Base-by-base conservation (phyloP, 2,797 vertebrate species). In the Hephaestus fuliginosus region DNA sequence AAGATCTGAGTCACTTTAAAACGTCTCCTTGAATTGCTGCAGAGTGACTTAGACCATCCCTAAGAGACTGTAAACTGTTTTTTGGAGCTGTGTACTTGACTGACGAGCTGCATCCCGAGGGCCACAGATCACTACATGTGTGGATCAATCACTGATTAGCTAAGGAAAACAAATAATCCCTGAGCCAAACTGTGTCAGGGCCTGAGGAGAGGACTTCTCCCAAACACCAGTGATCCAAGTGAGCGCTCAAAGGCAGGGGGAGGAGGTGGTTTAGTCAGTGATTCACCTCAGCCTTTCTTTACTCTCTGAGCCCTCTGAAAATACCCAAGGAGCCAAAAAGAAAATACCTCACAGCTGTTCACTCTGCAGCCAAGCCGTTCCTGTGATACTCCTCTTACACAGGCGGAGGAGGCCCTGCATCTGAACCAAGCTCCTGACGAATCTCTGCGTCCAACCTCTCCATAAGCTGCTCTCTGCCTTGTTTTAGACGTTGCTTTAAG, bases 261-360 rank as follows among this genome's bases (percentile, higher is more conserved):
- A 46, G 82, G 82, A n/a, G 84, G 85, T 44, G 76, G 55, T 82
- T 79, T 65, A 82, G 82, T 86, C 69, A 81, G 85, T 82, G 87
- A 89, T 87, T 89, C 90, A 91, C 91, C 85, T 91, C 90, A 89
- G 87, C 70, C 76, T 85, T 90, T 83, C 87, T 90, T 87, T 87
- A 68, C 84, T 86, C 86, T 74, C 75, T 60, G 68, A 86, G 74
- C 76, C 75, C 78, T 84, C 85, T 90, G 82, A 83, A 92, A 93
- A 92, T 92, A 91, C 85, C 89, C 82, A 87, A 90, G 87, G 76
- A 93, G 91, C 90, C 92, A 88, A 90, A 93, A 91, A 92, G 91
- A 93, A 94, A 94, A 94, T 90, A 93, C 87, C 90, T 91, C 91
- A 89, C 93, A 94, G 92, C 93, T 94, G 93, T 91, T 92, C 85